Evolutionary conservation across 2,888 invertebrate genomes (phyloP), one percentile per base, ranked within the genome.

Genomic region (Myopa testacea): DNA sequence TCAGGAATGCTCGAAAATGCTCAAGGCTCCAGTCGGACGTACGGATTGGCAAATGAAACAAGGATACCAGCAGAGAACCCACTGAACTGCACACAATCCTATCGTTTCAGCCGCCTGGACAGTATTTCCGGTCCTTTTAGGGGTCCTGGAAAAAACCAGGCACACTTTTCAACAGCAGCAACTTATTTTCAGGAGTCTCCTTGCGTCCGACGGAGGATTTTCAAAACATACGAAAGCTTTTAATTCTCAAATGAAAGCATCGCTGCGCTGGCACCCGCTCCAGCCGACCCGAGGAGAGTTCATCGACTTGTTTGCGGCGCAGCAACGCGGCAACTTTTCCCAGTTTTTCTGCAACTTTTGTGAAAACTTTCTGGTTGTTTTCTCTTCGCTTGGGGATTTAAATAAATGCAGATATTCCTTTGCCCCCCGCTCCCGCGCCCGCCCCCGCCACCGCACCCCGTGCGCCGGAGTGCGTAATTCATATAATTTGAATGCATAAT

Each of bases 401-500:
- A 71, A 71, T 58, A 60, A 60, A 58, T 71, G 71, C 60, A 58
- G 19, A 38, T 55, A 45, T 34, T 14, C 55, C 34, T 26, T 19
- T 52, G 10, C 26, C 26, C 26, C 16, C 45, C n/a, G 19, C 68
- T 68, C 26, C 19, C 14, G 12, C 38, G 5, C 38, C 26, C 34
- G 4, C 26, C 19, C 3, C 62, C 16, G 19, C 19, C 65, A 34
- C 19, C 78, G 63, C 62, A n/a, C 74, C 58, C 65, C 74, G 70
- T 76, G 60, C 65, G 75, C 77, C 67, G 60, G 52, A 75, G 58
- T 74, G 67, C 58, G 73, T 80, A 80, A 80, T 80, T 78, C 78
- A 77, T 78, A 60, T 80, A 78, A 80, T 80, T 80, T 80, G 72
- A 78, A 80, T 78, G 80, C 80, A 78, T 78, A 78, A 78, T 75